These are phyloP conservation scores for Sciurus vulgaris DNA, from an alignment of 2,797 vertebrate species.

Conservation along the genomic window DNA sequence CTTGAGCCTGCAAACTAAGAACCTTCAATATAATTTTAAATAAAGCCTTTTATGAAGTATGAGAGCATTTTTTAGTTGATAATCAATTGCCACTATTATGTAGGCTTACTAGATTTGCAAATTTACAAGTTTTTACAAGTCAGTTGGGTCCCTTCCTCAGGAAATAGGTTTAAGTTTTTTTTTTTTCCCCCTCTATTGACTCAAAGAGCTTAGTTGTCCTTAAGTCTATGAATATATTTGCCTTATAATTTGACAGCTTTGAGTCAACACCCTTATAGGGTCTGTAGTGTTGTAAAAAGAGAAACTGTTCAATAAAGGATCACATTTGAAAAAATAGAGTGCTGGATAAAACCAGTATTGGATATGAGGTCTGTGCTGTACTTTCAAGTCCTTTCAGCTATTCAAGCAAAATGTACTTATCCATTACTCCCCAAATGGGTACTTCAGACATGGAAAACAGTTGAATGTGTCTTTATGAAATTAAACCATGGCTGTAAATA, in stretches of 20 bases:
- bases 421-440: constrained; percentile 73
- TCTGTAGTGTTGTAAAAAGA: constrained; percentile 88
- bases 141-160: constrained; percentile 91
- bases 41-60: constrained; percentile 89
- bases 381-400: constrained; percentile 76
- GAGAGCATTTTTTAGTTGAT: constrained; percentile 88
- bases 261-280: constrained; percentile 89
- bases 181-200: constrained; percentile 86
- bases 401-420: constrained; percentile 75
- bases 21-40: constrained; percentile 89
- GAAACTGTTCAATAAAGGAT: constrained; percentile 89
- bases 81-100: constrained; percentile 91
- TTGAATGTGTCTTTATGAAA: constrained; percentile 79
- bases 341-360: constrained; percentile 84
- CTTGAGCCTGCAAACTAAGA: constrained; percentile 87
- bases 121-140: constrained; percentile 91
- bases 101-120: constrained; percentile 90
- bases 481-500: constrained; percentile 54
- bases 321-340: constrained; percentile 86
- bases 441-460: constrained; percentile 70
- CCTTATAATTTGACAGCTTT: constrained; percentile 89
- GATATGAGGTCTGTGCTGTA: constrained; percentile 78
- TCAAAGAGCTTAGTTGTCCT: constrained; percentile 90
- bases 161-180: constrained; percentile 90
- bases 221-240: constrained; percentile 90